Evolutionary conservation across 1,140 invertebrate species (phyloP), one percentile per base, ranked within the genome.

Genomic region (Caenorhabditis remanei): DNA sequence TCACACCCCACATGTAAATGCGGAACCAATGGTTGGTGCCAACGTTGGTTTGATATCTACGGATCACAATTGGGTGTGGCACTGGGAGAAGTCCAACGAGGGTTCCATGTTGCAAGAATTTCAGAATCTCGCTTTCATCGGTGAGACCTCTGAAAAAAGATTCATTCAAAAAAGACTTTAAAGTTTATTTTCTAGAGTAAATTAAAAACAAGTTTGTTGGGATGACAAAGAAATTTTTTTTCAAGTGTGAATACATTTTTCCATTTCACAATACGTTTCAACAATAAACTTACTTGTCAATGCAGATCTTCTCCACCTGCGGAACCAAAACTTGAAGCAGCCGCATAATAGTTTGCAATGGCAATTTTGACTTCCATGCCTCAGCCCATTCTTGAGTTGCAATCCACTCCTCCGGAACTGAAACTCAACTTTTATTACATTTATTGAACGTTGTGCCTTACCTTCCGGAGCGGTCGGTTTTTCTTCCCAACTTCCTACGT

Each of bases 291-390:
- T 93, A 98, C 97, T 99, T 99, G 93, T 99, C 98, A 92, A 99
- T 99, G 93, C 98, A 99, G 90, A 99, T 99, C 94, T 99, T 99
- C 94, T 99, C 98, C 13, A 99, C 98, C 94, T 99, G 98, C 71
- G 98, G 98, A 67, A 99, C 98, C 1, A 99, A 94, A 16, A 99
- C 98, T 94, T 99, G 98, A 61, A 99, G 94, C 90, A 99, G 94
- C 90, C 98, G 94, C 97, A 99, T 99, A 87, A 99, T 99, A 46
- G 98, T 99, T 94, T 99, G 98, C 82, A 99, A 93, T 1, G 98
- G 98, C 86, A 99, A 94, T 94, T 99, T 99, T 84, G 95, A 95
- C 92, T 99, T 98, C 98, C 98, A 99, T 8, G 96, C 96, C 89
- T 96, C 95, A 82, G 94, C 97, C 98, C 98, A 99, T 89, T 98